Evolutionary conservation across 2,888 invertebrate species (phyloP).

Genomic region (Tetragonula carbonaria): DNA sequence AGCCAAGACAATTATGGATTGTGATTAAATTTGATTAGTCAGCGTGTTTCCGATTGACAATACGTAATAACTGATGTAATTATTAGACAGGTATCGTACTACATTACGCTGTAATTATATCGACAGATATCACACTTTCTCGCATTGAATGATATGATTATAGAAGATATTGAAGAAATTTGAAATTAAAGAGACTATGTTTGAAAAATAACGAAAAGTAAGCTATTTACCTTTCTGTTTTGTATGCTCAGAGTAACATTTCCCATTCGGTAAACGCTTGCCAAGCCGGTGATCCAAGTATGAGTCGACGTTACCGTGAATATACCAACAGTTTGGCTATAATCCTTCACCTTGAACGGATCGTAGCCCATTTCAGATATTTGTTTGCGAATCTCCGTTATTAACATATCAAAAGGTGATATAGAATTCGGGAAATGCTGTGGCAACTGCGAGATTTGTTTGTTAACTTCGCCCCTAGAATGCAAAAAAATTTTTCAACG

Average conservation of each 20-base stretch:
- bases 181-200: neutral
- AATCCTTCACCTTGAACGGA: slow-evolving; percentile 90
- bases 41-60: neutral
- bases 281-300: slow-evolving; percentile 92
- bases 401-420: slow-evolving; percentile 93
- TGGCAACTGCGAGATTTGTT: slow-evolving; percentile 89
- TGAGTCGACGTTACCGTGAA: slow-evolving; percentile 89
- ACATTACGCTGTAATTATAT: neutral
- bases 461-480: slow-evolving; percentile 89
- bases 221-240: slow-evolving; percentile 87
- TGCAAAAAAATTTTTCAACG: neutral
- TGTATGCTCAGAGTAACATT: slow-evolving; percentile 90
- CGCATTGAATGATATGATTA: no score
- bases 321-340: slow-evolving; percentile 89
- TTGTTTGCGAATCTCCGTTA: slow-evolving; percentile 90
- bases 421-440: slow-evolving; percentile 93
- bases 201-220: neutral
- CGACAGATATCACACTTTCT: neutral
- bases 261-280: slow-evolving; percentile 93
- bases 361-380: slow-evolving; percentile 89
- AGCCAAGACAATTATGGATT: slow-evolving; percentile 13
- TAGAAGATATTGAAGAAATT: neutral
- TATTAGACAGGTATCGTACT: neutral
- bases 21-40: slow-evolving; percentile 23
- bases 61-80: slow-evolving; percentile 34